Conservation (phyloP, 2,113 vertebrate genomes). For the Odontophorus gujanensis region DNA sequence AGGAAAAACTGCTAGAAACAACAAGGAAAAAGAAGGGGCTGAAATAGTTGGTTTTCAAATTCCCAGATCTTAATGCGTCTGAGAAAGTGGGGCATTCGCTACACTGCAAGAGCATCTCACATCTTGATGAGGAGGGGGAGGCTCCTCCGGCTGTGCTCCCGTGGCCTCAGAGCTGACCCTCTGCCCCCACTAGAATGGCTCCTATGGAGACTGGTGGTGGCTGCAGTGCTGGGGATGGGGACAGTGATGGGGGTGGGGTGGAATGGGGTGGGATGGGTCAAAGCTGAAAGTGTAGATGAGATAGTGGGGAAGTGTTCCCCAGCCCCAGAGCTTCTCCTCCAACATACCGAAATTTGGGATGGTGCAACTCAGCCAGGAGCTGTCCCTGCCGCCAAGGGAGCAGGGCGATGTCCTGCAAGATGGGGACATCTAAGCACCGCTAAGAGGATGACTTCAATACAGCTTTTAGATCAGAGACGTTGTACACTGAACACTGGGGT, state of each 20-base stretch:
- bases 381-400: neutral
- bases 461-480: neutral
- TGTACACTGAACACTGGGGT: neutral
- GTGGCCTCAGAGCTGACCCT: neutral
- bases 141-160: neutral
- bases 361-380: neutral
- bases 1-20: neutral
- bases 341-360: neutral
- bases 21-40: neutral
- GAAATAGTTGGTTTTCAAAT: neutral
- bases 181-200: neutral
- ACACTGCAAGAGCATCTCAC: neutral
- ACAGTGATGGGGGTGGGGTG: neutral
- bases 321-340: neutral
- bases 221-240: neutral
- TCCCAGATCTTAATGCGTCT: accelerated
- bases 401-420: neutral
- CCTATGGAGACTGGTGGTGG: neutral
- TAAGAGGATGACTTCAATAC: neutral
- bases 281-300: neutral
- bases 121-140: neutral
- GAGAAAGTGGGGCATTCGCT: neutral
- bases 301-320: neutral
- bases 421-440: neutral
- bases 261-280: neutral